Conservation (phyloP, 1,140 invertebrate genomes). For the Coptotermes formosanus region DNA sequence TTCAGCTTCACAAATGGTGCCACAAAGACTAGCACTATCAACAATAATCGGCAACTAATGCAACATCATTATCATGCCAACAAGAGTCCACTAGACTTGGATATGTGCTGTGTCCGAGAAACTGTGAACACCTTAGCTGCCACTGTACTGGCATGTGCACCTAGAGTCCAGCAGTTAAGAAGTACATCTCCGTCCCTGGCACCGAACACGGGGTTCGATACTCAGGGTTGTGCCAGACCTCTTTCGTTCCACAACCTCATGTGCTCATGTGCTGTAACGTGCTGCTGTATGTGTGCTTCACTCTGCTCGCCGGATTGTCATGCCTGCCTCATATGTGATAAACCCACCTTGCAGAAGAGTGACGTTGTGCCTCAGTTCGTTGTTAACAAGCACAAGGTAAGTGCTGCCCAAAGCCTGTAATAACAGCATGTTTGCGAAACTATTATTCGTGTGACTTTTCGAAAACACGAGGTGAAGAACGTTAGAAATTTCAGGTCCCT, state of each 20-base stretch:
- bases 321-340: slow-evolving; percentile 62
- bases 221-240: slow-evolving; percentile 50
- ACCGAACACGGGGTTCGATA: slow-evolving; percentile 28
- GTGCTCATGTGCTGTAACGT: slow-evolving; percentile 52
- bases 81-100: slow-evolving; percentile 42
- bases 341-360: slow-evolving; percentile 57
- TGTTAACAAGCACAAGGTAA: slow-evolving; percentile 56
- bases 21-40: slow-evolving; percentile 21
- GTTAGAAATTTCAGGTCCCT: too few relatives aligned
- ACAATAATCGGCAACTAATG: slow-evolving; percentile 33
- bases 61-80: slow-evolving; percentile 30
- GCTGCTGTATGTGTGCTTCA: slow-evolving; percentile 63
- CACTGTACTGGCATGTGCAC: slow-evolving; percentile 12
- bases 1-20: slow-evolving; percentile 38
- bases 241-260: slow-evolving; percentile 54
- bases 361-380: slow-evolving; percentile 54
- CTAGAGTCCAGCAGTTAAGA: slow-evolving; percentile 33
- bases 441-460: background rate
- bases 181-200: slow-evolving; percentile 20
- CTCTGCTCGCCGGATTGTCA: slow-evolving; percentile 64
- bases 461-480: too few relatives aligned
- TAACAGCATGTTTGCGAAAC: background rate
- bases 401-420: slow-evolving; percentile 34
- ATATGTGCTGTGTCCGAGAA: slow-evolving; percentile 44
- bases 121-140: slow-evolving; percentile 41